These are phyloP conservation scores for Connochaetes taurinus DNA, from an alignment of 2,113 vertebrate genomes.

Conservation along the genomic window DNA sequence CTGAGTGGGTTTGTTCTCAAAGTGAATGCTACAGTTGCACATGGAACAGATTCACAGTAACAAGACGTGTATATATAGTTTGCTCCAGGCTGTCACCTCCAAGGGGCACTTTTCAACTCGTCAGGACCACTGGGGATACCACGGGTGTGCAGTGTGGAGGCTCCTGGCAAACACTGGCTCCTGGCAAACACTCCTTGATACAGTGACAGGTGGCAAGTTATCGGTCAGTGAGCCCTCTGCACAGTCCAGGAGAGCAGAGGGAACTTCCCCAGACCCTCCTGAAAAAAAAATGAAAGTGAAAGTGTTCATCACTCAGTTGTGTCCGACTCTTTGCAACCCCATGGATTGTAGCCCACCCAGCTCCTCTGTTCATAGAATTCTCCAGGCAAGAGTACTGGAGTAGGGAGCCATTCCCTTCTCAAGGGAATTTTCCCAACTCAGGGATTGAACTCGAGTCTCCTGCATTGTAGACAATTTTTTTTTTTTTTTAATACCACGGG, in stretches of 20 bases:
- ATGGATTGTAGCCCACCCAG: neutral
- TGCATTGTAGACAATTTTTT: neutral
- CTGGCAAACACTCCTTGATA: neutral
- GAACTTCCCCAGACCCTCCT: neutral
- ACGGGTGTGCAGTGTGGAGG: neutral
- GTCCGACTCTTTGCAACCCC: neutral
- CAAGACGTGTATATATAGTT: neutral
- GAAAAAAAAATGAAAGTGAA: neutral
- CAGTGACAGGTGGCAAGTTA: neutral
- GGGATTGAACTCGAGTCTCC: neutral
- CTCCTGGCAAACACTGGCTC: neutral
- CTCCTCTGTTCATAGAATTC: neutral
- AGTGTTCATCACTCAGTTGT: neutral
- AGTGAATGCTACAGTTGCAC: accelerated
- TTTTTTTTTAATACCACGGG: too few relatives aligned
- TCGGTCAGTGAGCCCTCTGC: neutral
- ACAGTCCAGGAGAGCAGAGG: neutral
- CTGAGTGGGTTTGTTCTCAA: neutral
- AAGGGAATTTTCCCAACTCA: neutral
- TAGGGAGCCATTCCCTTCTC: neutral
- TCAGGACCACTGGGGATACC: neutral
- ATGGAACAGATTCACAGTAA: accelerated
- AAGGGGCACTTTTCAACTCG: too few relatives aligned
- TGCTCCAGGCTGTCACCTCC: neutral
- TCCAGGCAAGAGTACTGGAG: neutral